phyloP scores from a whole-genome alignment of 2,797 vertebrate genomes.

The Bovichtus variegatus region DNA sequence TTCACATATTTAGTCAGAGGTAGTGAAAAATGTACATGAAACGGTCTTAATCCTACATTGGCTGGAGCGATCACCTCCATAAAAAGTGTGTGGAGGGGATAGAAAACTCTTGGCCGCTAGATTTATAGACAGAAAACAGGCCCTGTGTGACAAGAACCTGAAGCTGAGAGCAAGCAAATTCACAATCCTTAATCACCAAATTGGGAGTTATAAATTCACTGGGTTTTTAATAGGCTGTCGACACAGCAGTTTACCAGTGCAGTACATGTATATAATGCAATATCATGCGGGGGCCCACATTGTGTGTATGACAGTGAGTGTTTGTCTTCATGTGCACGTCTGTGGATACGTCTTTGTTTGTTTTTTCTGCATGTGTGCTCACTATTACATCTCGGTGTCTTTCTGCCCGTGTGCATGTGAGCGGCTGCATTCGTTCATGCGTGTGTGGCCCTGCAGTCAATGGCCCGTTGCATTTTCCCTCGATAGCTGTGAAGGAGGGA shows the following conservation, averaged over 20 bases:
- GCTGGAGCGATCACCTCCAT: conserved; percentile 75
- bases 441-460: conserved; percentile 79
- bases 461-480: conserved; percentile 76
- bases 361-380: conserved; percentile 1
- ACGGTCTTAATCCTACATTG: conserved; percentile 79
- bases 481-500: conserved; percentile 74
- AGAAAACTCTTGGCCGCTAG: conserved; percentile 81
- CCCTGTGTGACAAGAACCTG: conserved; percentile 81
- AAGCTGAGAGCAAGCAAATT: conserved; percentile 77
- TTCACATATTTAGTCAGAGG: conserved; percentile 42
- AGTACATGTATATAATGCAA: conserved; percentile 61
- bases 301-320: conserved; percentile 30
- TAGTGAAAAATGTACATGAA: conserved; percentile 78
- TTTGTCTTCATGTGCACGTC: conserved; percentile 31
- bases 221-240: conserved; percentile 80
- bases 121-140: conserved; percentile 89
- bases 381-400: conserved; percentile 11
- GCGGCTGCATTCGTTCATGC: conserved; percentile 55
- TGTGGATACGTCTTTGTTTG: conserved; percentile 22
- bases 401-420: conserved; percentile 6
- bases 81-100: conserved; percentile 36
- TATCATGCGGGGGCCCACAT: conserved; percentile 41
- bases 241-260: conserved; percentile 63
- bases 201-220: conserved; percentile 83
- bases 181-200: conserved; percentile 78